Evolutionary conservation across 2,797 vertebrate genomes (phyloP).

Genomic region (Benthosema pterotum): DNA sequence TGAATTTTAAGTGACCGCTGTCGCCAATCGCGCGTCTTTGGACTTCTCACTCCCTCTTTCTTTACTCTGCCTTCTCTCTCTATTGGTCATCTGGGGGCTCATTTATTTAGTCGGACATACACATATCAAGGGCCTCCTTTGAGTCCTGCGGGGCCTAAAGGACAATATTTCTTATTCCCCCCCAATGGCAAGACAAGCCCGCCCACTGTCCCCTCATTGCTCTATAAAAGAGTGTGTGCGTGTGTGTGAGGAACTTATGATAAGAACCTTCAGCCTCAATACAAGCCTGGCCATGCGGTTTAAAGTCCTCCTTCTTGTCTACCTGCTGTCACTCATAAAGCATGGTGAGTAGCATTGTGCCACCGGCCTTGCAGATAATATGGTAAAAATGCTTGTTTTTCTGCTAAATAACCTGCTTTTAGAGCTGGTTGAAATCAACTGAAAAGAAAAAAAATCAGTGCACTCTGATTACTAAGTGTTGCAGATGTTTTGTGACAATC

Average conservation of each 20-base stretch:
- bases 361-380: conserved; percentile 10
- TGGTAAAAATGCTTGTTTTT: conserved; percentile 21
- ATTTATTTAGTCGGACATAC: conserved; percentile 49
- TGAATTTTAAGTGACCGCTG: conserved; percentile 81
- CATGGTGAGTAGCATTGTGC: conserved; percentile 78
- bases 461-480: not conserved
- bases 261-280: conserved; percentile 67
- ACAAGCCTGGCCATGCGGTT: conserved; percentile 73
- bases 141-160: conserved; percentile 42
- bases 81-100: conserved; percentile 20
- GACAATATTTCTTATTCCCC: conserved; percentile 66
- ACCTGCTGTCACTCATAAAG: conserved; percentile 71
- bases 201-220: conserved; percentile 56
- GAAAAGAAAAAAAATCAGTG: conserved; percentile 5
- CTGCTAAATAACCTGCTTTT: conserved; percentile 13
- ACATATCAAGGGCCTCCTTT: conserved; percentile 65
- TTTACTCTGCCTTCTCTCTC: conserved; percentile 25
- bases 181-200: conserved; percentile 52
- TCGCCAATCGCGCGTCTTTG: conserved; percentile 59
- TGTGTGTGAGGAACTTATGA: conserved; percentile 56
- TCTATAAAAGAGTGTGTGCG: conserved; percentile 63
- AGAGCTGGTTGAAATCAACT: conserved; percentile 1
- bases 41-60: conserved; percentile 41
- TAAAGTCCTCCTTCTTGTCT: conserved; percentile 79
- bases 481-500: not conserved